Conservation (phyloP, 2,888 invertebrate genomes). For the Ochlodes sylvanus region DNA sequence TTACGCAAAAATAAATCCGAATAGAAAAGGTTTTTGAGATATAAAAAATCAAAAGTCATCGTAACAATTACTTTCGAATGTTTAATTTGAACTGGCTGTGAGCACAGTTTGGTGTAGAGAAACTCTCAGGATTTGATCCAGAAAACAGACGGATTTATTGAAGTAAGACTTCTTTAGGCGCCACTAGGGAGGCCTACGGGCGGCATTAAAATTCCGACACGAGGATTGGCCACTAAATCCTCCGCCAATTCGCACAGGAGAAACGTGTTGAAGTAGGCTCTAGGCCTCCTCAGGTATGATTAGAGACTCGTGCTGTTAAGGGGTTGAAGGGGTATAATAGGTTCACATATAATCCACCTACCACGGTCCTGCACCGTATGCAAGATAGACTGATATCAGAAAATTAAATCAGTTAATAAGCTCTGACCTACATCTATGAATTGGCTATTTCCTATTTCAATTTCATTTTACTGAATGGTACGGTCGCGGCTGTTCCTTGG, state of each 20-base stretch:
- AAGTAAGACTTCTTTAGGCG: too few relatives aligned
- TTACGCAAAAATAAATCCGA: not conserved
- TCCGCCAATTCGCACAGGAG: too few relatives aligned
- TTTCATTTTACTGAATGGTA: slow-evolving; percentile 9
- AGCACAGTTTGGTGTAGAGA: too few relatives aligned
- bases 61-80: not conserved
- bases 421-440: slow-evolving; percentile 23
- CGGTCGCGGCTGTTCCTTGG: not conserved
- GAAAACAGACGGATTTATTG: too few relatives aligned
- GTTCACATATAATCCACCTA: not conserved
- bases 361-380: not conserved
- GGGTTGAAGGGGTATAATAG: too few relatives aligned
- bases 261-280: too few relatives aligned
- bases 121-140: too few relatives aligned
- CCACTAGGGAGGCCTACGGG: too few relatives aligned
- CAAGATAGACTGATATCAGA: slow-evolving; percentile 24
- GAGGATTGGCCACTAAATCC: too few relatives aligned
- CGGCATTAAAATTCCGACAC: too few relatives aligned
- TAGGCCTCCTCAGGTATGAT: too few relatives aligned
- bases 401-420: slow-evolving; percentile 31
- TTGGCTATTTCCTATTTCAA: slow-evolving; percentile 26
- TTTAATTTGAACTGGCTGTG: not conserved
- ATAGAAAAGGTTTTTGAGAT: not conserved
- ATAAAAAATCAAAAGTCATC: not conserved
- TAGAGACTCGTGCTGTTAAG: too few relatives aligned